Base-by-base conservation (phyloP, 2,797 vertebrate species). In the Enoplosus armatus region DNA sequence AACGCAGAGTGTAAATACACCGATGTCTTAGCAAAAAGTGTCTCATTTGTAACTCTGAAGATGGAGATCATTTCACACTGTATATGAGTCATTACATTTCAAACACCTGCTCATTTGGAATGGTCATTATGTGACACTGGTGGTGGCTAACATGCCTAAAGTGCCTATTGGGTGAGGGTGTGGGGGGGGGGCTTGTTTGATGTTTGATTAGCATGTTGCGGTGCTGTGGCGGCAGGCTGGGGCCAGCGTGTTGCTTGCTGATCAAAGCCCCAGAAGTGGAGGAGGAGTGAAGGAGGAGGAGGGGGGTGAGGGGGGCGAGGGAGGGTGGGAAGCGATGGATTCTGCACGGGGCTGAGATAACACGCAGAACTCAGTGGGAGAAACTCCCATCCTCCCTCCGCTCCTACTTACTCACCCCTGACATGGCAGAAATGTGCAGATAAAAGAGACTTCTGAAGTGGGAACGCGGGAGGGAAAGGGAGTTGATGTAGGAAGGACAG, bases 151-250 rank as follows among this genome's bases (percentile, higher is more conserved):
- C 35, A n/a, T 58, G n/a, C n/a, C n/a, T n/a, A 14, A 51, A 43
- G n/a, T 31, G 77, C 56, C 10, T 47, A 5, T 15, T 26, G 2
- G 41, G 22, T 14, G 72, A n/a, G n/a, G n/a, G n/a, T n/a, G n/a
- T n/a, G 20, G 58, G n/a, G 41, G 26, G 48, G 59, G 5, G 43
- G 31, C 3, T 27, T 60, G 53, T 84, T 77, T 84, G 85, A 88
- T 84, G 79, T 92, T 91, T 91, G 89, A 92, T 90, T 84, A 86
- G 76, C 66, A 84, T 79, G 89, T 73, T 64, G 83, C 55, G 64
- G 68, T 76, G 75, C 79, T 58, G 72, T 56, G 72, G 59, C 35
- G 26, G 77, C 81, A 75, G 75, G 72, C 59, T 10, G 67, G 63
- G 73, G 79, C 79, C 72, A 24, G 56, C 43, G 51, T 73, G 60